Percentiles rank a stretch among this genome's conserved stretches.
Evolutionary conservation across 1,140 invertebrate species (phyloP).

Genomic region (Holotrichia oblita): DNA sequence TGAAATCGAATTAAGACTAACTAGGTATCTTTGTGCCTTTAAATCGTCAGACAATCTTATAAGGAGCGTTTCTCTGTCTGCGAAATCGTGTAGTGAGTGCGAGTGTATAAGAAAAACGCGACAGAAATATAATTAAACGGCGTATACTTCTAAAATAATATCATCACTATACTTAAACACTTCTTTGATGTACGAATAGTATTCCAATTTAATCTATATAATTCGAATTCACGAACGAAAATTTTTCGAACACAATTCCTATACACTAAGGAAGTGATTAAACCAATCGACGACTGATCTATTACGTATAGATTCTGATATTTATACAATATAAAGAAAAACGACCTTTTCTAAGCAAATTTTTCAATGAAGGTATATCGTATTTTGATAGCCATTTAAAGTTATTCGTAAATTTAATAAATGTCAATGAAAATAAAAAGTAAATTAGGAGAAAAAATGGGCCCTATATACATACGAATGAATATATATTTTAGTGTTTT

Average conservation of each 20-base stretch:
- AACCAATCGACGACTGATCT: slow-evolving; percentile 27
- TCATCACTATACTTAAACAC: background rate
- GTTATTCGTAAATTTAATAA: background rate
- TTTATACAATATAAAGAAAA: background rate
- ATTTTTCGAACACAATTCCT: background rate
- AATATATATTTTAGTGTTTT: slow-evolving; percentile 35
- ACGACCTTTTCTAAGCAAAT: slow-evolving; percentile 23
- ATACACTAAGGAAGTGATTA: background rate
- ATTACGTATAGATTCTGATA: slow-evolving; percentile 31
- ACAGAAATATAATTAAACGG: slow-evolving; percentile 1
- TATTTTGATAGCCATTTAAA: slow-evolving; percentile 31
- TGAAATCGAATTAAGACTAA: slow-evolving; percentile 55
- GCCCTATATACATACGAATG: slow-evolving; percentile 22
- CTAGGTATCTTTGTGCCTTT: slow-evolving; percentile 57
- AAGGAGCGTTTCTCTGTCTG: slow-evolving; percentile 22
- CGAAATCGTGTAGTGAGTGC: slow-evolving; percentile 25
- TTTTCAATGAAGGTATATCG: slow-evolving; percentile 29
- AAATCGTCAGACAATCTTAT: slow-evolving; percentile 23
- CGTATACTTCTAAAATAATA: background rate
- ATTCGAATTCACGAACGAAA: slow-evolving; percentile 7
- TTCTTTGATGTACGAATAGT: slow-evolving; percentile 14
- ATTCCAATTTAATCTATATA: background rate
- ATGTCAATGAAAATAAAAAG: background rate
- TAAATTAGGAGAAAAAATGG: background rate
- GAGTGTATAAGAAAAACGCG: background rate